phyloP scores from a whole-genome alignment of 2,888 invertebrate genomes.

The Rhingia campestris region DNA sequence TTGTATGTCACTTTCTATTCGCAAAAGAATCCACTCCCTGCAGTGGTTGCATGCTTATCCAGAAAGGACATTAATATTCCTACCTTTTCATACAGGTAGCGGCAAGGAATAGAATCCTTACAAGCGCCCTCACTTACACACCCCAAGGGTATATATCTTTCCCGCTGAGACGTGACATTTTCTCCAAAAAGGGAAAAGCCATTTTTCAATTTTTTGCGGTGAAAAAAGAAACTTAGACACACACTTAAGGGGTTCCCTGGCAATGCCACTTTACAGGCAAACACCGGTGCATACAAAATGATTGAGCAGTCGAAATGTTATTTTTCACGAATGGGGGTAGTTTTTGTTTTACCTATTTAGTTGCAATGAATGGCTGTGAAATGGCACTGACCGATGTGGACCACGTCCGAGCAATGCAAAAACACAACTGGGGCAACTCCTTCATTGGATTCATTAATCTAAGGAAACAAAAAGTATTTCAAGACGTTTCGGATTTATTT shows the following conservation, averaged over 20 bases:
- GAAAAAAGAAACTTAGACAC: neutral
- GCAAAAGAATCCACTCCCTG: constrained; percentile 16
- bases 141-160: constrained; percentile 41
- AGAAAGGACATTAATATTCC: constrained; percentile 7
- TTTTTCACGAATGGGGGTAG: too few species aligned
- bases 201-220: constrained; percentile 43
- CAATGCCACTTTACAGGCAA: constrained; percentile 54
- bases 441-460: too few species aligned
- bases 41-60: neutral
- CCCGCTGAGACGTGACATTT: constrained; percentile 55
- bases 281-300: neutral
- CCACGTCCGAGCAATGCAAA: too few species aligned
- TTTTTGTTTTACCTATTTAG: too few species aligned
- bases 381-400: too few species aligned
- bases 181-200: constrained; percentile 26
- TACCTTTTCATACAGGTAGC: constrained; percentile 14
- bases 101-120: constrained; percentile 37
- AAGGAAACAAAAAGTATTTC: too few species aligned
- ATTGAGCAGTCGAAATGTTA: too few species aligned
- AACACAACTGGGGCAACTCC: too few species aligned
- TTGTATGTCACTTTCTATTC: constrained; percentile 25
- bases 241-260: constrained; percentile 29
- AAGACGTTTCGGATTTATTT: too few species aligned
- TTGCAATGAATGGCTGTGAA: too few species aligned
- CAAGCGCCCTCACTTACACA: constrained; percentile 28